Percentiles rank a stretch among this genome's conserved stretches.
Evolutionary conservation across 2,113 vertebrate species (phyloP).

Genomic region (Lophius piscatorius): DNA sequence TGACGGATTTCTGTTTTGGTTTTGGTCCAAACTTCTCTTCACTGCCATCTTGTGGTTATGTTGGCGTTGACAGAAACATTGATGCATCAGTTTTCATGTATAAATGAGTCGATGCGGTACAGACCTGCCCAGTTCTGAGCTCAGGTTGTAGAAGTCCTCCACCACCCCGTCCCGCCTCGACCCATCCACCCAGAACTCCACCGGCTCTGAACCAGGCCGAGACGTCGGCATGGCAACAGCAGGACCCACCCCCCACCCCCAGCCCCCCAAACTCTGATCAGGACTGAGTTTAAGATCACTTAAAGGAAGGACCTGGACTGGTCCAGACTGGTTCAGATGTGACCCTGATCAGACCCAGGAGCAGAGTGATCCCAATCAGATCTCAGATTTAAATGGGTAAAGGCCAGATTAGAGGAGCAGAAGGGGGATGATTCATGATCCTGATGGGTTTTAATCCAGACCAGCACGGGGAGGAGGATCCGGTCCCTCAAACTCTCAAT

Average conservation of each 20-base stretch:
- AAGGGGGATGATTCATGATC: slow-evolving; percentile 57
- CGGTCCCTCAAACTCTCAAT: slow-evolving; percentile 34
- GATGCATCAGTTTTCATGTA: no score
- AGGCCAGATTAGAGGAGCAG: slow-evolving; percentile 60
- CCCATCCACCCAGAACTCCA: slow-evolving; percentile 89
- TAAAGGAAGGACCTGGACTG: not conserved
- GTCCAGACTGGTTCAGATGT: slow-evolving; percentile 36
- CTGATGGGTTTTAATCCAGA: slow-evolving; percentile 62
- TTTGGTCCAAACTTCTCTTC: no score
- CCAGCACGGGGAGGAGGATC: slow-evolving; percentile 29
- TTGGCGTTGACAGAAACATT: no score
- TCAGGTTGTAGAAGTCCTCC: slow-evolving; percentile 84
- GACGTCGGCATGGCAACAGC: slow-evolving; percentile 82
- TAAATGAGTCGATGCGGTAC: slow-evolving; percentile 29
- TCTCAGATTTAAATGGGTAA: slow-evolving; percentile 50
- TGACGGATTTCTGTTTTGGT: no score
- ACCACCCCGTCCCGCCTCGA: slow-evolving; percentile 82
- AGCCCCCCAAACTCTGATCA: slow-evolving; percentile 6
- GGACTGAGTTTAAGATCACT: slow-evolving; percentile 3
- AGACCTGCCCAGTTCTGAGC: slow-evolving; percentile 82
- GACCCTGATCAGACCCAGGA: slow-evolving; percentile 52
- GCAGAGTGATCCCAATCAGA: slow-evolving; percentile 55
- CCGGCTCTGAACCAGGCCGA: slow-evolving; percentile 72
- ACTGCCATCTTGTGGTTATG: no score
- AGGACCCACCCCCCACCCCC: slow-evolving; percentile 11